These are phyloP conservation scores for Tethya wilhelma DNA, from an alignment of 37 sponge, comb jelly and placozoan species.

Conservation along the genomic window DNA sequence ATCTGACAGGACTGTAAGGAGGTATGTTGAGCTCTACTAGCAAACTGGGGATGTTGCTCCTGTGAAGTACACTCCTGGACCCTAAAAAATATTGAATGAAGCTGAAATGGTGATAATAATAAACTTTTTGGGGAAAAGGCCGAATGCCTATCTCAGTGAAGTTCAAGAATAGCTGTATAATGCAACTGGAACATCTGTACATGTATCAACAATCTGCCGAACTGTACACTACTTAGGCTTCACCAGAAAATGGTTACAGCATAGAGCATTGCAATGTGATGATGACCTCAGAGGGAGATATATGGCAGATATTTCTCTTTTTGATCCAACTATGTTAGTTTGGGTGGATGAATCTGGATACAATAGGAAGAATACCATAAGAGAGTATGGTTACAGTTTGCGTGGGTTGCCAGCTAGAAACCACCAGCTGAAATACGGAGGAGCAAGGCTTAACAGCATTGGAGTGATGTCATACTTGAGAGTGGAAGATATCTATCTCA, in stretches of 20 bases:
- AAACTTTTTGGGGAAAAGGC: not conserved
- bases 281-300: slow-evolving; percentile 21
- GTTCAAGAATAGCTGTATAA: slow-evolving; percentile 8
- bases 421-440: not conserved
- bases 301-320: slow-evolving; percentile 4
- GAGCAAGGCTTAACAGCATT: not conserved
- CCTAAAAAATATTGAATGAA: not conserved
- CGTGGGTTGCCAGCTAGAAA: slow-evolving; percentile 9
- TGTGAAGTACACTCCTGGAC: not conserved
- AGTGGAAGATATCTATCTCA: slow-evolving; percentile 33
- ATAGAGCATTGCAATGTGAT: slow-evolving; percentile 10
- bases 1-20: slow-evolving; percentile 6
- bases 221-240: slow-evolving; percentile 13
- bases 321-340: not conserved
- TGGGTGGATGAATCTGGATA: slow-evolving; percentile 28
- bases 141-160: slow-evolving; percentile 18
- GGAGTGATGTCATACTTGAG: not conserved
- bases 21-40: slow-evolving; percentile 13
- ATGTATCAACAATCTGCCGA: slow-evolving; percentile 18
- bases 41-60: slow-evolving; percentile 11
- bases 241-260: slow-evolving; percentile 1
- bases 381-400: slow-evolving; percentile 21
- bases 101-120: slow-evolving; percentile 6
- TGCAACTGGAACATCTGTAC: slow-evolving; percentile 1
- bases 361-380: not conserved